Evolutionary conservation across 2,888 invertebrate species (phyloP), one percentile per base, ranked within the genome.

Genomic region (Limenitis camilla): DNA sequence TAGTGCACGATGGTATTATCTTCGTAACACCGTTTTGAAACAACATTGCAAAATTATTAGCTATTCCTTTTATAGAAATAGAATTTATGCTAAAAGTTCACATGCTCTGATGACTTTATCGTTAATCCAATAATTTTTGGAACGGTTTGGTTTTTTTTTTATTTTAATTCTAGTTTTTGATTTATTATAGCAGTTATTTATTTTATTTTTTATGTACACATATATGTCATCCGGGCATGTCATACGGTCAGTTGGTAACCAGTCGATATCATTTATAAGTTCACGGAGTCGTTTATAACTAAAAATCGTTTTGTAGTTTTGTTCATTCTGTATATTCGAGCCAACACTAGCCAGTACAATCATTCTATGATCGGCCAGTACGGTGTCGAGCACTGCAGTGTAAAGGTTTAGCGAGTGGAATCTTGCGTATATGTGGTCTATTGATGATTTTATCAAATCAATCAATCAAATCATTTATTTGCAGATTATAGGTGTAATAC

Each of bases 381-480:
- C 40, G 19, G 27, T 40, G n/a, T 40, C 40, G 28, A 40, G 40
- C 40, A 29, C 29, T 6, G 40, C 6, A 5, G 40, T 40, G 30
- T 40, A 40, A 1, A 40, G 6, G 29, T 40, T 29, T 40, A 40
- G 28, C 29, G 40, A 29, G 27, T n/a, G 40, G 27, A 29, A 40
- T 40, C 40, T 40, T 11, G 40, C 40, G 40, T 43, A 43, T 43
- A 43, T 43, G 43, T 43, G 43, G 33, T 43, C 43, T 41, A 41
- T 41, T 9, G n/a, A 41, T 41, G 41, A 41, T 41, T 41, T 41
- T n/a, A n/a, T n/a, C n/a, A n/a, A n/a, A n/a, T n/a, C n/a, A n/a
- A n/a, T n/a, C n/a, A n/a, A n/a, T n/a, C n/a, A n/a, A n/a, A n/a
- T n/a, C n/a, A n/a, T n/a, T n/a, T n/a, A n/a, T n/a, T n/a, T n/a